Evolutionary conservation across 2,888 invertebrate species (phyloP).

Genomic region (Drosophila birchii): DNA sequence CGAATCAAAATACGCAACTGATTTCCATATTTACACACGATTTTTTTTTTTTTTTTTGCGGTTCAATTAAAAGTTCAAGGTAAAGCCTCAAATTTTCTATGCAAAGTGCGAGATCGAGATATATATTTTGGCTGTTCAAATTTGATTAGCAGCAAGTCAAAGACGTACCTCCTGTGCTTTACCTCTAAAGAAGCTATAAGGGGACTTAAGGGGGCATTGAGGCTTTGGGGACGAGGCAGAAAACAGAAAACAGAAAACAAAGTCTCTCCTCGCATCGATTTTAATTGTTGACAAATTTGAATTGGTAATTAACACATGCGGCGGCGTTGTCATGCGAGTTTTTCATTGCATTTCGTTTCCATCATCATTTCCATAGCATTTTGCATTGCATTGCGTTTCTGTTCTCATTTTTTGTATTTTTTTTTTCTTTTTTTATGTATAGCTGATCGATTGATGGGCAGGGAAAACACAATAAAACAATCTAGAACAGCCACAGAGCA

Average conservation of each 20-base stretch:
- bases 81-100: conserved; percentile 49
- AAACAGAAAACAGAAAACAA: conserved; percentile 27
- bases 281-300: conserved; percentile 75
- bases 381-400: conserved; percentile 22
- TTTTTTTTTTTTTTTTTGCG: conserved; percentile 23
- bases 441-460: conserved; percentile 26
- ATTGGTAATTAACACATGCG: conserved; percentile 74
- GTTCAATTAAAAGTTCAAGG: conserved; percentile 53
- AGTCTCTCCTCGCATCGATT: conserved; percentile 35
- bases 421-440: background rate
- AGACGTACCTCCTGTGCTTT: background rate
- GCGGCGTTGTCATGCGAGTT: conserved; percentile 38
- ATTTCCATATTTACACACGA: conserved; percentile 38
- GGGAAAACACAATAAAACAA: conserved; percentile 29
- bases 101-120: conserved; percentile 46
- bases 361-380: conserved; percentile 22
- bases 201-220: background rate
- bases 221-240: conserved; percentile 1
- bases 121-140: background rate
- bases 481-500: conserved; percentile 27
- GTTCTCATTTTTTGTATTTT: conserved; percentile 4
- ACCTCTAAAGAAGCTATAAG: background rate
- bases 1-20: conserved; percentile 17
- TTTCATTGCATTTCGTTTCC: conserved; percentile 36
- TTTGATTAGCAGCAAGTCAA: conserved; percentile 37